Evolutionary conservation across 2,113 vertebrate species (phyloP).

Genomic region (Melanerpes aurifrons): DNA sequence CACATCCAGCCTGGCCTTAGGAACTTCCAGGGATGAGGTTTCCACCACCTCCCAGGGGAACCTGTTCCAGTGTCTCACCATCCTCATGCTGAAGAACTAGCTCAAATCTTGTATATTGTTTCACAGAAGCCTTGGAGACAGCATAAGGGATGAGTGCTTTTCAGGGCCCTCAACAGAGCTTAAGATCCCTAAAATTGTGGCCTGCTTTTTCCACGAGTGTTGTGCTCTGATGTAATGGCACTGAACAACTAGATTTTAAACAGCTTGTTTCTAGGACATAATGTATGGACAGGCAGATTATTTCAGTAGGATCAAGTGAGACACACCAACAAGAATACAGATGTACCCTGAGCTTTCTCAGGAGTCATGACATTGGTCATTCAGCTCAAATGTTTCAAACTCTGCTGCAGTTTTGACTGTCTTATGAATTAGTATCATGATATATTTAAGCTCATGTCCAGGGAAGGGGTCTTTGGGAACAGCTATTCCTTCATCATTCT

Average conservation of each 20-base stretch:
- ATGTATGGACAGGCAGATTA: background rate
- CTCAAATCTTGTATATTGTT: background rate
- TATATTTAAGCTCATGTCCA: background rate
- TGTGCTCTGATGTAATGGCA: background rate
- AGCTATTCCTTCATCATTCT: background rate
- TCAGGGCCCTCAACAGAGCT: background rate
- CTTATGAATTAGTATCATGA: background rate
- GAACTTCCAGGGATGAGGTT: no score
- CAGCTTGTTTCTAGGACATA: background rate
- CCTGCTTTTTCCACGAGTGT: background rate
- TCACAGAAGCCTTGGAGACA: background rate
- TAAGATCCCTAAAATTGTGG: background rate
- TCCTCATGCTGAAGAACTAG: background rate
- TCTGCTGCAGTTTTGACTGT: background rate
- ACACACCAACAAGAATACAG: background rate
- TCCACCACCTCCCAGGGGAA: no score
- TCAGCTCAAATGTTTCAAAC: background rate
- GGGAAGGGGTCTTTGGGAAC: background rate
- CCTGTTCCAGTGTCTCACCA: no score
- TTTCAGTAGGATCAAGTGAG: background rate
- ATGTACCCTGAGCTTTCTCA: background rate
- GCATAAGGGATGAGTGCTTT: background rate
- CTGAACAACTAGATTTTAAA: background rate
- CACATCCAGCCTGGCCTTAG: no score
- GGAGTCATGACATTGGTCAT: background rate